Percentiles rank a stretch among this genome's conserved stretches.
Conservation (phyloP, 2,113 vertebrate species). For the Aythya baeri region DNA sequence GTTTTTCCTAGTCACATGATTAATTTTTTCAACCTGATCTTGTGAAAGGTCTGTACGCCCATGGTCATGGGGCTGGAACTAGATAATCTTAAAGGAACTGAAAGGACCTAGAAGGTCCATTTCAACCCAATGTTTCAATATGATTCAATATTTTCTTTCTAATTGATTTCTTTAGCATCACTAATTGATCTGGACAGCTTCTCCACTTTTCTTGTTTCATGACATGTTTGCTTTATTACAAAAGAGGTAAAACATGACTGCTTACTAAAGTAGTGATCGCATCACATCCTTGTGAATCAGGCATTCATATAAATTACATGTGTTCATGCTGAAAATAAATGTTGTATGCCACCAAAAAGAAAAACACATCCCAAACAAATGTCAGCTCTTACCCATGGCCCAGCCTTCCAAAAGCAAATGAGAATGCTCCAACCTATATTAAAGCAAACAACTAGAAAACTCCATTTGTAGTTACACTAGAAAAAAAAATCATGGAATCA, state of each 20-base stretch:
- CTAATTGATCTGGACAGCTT: not conserved
- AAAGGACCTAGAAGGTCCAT: not conserved
- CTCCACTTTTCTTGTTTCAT: not conserved
- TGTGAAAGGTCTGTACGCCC: not conserved
- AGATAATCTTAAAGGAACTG: not conserved
- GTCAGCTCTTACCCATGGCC: accelerated
- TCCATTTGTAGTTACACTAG: not conserved
- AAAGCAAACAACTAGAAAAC: not conserved
- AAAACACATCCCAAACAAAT: not conserved
- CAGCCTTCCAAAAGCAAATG: not conserved
- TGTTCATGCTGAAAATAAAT: accelerated
- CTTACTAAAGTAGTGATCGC: not conserved
- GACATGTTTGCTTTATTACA: not conserved
- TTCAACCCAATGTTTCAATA: not conserved
- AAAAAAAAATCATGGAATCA: not conserved
- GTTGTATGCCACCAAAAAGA: not conserved
- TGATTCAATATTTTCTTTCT: not conserved
- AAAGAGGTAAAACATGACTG: not conserved
- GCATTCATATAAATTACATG: not conserved
- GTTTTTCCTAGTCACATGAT: not conserved
- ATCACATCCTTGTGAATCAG: accelerated
- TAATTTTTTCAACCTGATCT: not conserved
- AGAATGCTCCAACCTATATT: not conserved
- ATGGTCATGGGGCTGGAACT: not conserved
- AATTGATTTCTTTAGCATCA: not conserved